Evolutionary conservation across 2,888 invertebrate species (phyloP).

Genomic region (Argyresthia albistria): DNA sequence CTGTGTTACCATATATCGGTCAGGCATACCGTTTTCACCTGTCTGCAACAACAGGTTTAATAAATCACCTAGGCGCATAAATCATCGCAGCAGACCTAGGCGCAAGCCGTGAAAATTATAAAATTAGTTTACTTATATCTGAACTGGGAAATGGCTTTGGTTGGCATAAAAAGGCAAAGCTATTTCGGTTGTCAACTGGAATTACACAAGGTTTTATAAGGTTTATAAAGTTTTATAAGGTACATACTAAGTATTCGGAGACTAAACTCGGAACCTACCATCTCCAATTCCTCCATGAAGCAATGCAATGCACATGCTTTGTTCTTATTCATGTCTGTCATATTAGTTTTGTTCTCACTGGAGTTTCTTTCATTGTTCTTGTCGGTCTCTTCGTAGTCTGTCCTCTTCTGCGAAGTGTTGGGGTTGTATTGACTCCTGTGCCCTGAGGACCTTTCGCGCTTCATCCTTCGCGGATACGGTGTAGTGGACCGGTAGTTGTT

Average conservation of each 20-base stretch:
- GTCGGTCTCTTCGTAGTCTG: constrained; percentile 23
- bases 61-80: neutral
- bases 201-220: too few relatives aligned
- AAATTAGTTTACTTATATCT: neutral
- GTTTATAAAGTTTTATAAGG: too few relatives aligned
- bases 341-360: constrained; percentile 24
- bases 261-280: constrained; percentile 56
- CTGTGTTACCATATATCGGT: constrained; percentile 74
- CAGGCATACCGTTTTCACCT: constrained; percentile 75
- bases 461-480: constrained; percentile 33
- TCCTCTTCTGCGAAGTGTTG: constrained; percentile 27
- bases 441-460: constrained; percentile 46
- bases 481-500: constrained; percentile 21
- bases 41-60: constrained; percentile 46
- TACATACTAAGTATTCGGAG: too few relatives aligned
- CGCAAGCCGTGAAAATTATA: neutral
- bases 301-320: constrained; percentile 77
- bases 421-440: constrained; percentile 61
- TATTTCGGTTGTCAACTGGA: too few relatives aligned
- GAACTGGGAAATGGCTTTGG: too few relatives aligned
- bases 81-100: neutral
- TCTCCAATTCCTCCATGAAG: constrained; percentile 77
- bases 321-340: constrained; percentile 24
- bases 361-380: constrained; percentile 31
- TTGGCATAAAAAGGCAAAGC: too few relatives aligned